Base-by-base conservation (phyloP, 2,797 vertebrate species). In the Sternarchorhynchus goeldii region DNA sequence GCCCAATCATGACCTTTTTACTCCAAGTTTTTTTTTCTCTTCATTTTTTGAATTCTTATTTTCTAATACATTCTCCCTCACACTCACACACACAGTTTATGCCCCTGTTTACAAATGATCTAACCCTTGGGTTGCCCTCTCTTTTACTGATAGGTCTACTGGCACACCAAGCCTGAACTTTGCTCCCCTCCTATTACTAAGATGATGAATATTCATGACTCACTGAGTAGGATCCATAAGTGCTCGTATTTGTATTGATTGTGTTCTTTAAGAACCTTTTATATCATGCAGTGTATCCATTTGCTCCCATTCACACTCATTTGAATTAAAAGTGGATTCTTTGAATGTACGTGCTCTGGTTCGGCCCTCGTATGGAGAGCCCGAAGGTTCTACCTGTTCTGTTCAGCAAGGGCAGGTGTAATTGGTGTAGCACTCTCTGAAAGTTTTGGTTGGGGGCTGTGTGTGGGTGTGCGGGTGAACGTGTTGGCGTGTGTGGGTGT, bases 231-330 rank as follows among this genome's bases (percentile, higher is more conserved):
- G 57, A 75, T 70, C 74, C 72, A 21, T 80, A 83, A 86, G 86
- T 85, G 82, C 78, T 29, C 34, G 55, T 67, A 77, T 85, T 86
- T 84, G 72, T 91, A 92, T 93, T 86, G 89, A 91, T 92, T 88
- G 86, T 91, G 88, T 92, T 88, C 88, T 91, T 92, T 91, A 92
- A 92, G 91, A 90, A 90, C 87, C 90, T 93, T 94, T 93, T 93
- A 93, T 92, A 91, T 91, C 90, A 91, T 88, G 84, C 80, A 84
- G 89, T 89, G 87, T 66, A 86, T 85, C 82, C 87, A 82, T 84
- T 88, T 83, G 81, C 59, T 81, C 82, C 50, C 76, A 82, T 78
- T 79, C 68, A 56, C 77, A 81, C 82, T 70, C 55, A 81, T 84
- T 83, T 87, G 87, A 83, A 86, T 85, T 71, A 20, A 71, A 64